Conservation (phyloP, 64 coral and sea anemone genomes). For the Anthopleura sola region DNA sequence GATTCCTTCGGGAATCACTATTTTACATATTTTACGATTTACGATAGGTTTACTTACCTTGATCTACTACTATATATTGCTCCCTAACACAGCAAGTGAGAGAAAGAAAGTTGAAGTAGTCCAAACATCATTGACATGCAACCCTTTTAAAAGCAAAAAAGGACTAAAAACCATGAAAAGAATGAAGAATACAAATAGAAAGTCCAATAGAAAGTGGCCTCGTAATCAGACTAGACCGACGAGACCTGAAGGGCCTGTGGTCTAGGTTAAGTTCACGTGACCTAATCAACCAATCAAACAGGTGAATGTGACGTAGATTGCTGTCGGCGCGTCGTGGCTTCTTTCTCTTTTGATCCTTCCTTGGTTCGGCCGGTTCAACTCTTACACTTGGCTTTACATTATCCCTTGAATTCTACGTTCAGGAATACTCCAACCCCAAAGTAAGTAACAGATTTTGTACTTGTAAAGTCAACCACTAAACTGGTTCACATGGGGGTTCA, state of each 20-base stretch:
- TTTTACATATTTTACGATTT: no score
- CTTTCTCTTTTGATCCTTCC: conserved; percentile 5
- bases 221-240: background rate
- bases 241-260: background rate
- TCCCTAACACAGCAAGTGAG: no score
- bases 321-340: conserved; percentile 10
- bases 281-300: background rate
- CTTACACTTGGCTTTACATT: background rate
- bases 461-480: background rate
- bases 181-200: no score
- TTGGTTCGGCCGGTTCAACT: conserved; percentile 2
- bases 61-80: no score
- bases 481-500: no score
- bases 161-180: no score
- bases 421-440: background rate
- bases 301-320: background rate
- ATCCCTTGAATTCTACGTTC: background rate
- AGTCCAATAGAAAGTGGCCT: background rate
- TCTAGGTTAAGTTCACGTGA: background rate
- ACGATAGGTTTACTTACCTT: no score
- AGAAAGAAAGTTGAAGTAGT: no score
- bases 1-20: no score
- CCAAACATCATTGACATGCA: no score
- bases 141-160: no score
- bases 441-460: background rate